Percentiles rank a stretch among this genome's conserved stretches.
Conservation (phyloP, 2,888 invertebrate species). For the Drosophila maculinotata region DNA sequence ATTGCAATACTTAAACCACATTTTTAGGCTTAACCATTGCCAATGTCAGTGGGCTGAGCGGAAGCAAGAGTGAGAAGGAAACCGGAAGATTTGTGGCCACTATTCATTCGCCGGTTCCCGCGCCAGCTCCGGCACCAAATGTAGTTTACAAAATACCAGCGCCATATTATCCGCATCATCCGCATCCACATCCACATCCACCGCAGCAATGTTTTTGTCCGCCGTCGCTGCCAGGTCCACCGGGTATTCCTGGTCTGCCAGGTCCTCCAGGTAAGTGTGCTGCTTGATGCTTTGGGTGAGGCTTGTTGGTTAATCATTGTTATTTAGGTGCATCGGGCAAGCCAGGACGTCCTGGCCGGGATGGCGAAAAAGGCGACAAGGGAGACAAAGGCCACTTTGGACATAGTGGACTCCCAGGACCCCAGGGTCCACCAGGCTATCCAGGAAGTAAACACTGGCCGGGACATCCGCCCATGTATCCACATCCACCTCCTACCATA, state of each 20-base stretch:
- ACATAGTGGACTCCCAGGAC: conserved; percentile 34
- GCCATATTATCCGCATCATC: conserved; percentile 33
- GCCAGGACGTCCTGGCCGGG: conserved; percentile 35
- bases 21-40: conserved; percentile 19
- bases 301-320: neutral
- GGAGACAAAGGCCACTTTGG: conserved; percentile 50
- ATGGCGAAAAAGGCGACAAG: conserved; percentile 45
- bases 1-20: neutral
- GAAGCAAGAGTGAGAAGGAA: conserved; percentile 32
- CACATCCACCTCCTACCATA: conserved; percentile 39
- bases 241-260: conserved; percentile 39
- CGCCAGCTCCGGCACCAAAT: conserved; percentile 36
- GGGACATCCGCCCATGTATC: conserved; percentile 29
- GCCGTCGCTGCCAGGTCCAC: conserved; percentile 48
- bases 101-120: conserved; percentile 31
- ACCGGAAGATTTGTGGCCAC: conserved; percentile 55
- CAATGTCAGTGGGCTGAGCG: conserved; percentile 1
- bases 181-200: conserved; percentile 25
- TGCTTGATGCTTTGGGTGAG: neutral
- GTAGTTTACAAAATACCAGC: conserved; percentile 51
- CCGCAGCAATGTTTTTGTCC: conserved; percentile 48
- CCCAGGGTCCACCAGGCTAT: conserved; percentile 40
- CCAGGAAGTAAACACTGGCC: conserved; percentile 30
- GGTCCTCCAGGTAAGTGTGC: conserved; percentile 23
- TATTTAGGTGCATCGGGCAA: conserved; percentile 27